Evolutionary conservation across 2,888 invertebrate species (phyloP).

Genomic region (Epinotia bilunana): DNA sequence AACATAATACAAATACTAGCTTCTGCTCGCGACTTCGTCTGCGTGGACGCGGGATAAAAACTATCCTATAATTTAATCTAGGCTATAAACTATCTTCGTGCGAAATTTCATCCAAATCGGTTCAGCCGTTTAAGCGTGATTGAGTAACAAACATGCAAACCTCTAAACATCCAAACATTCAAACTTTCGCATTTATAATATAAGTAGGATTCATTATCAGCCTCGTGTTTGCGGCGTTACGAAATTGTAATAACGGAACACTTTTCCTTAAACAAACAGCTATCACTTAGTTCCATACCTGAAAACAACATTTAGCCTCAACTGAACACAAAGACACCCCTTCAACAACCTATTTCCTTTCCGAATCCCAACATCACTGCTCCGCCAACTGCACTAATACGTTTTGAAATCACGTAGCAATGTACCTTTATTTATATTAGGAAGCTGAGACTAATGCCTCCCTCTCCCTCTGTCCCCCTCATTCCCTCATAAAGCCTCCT

Average conservation of each 20-base stretch:
- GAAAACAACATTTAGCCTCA: slow-evolving; percentile 5
- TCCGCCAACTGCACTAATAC: slow-evolving; percentile 37
- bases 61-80: too few species aligned
- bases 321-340: slow-evolving; percentile 23
- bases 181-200: too few species aligned
- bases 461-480: slow-evolving; percentile 56
- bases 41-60: too few species aligned
- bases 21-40: too few species aligned
- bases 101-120: too few species aligned
- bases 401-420: slow-evolving; percentile 44
- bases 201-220: too few species aligned
- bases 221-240: not conserved
- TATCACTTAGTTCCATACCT: not conserved
- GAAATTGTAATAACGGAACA: not conserved
- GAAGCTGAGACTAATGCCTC: slow-evolving; percentile 55
- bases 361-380: slow-evolving; percentile 22
- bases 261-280: not conserved
- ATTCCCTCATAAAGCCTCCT: slow-evolving; percentile 74
- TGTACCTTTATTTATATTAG: slow-evolving; percentile 54
- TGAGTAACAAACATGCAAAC: too few species aligned
- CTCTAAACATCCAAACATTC: too few species aligned
- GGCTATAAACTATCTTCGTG: too few species aligned
- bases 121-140: too few species aligned
- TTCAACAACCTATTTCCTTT: slow-evolving; percentile 24
- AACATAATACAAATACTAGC: too few species aligned